A percentile compares a stretch with the other conserved stretches of the same genome.
Evolutionary conservation across 1,140 invertebrate genomes (phyloP).

Genomic region (Trichomalopsis sarcophagae): DNA sequence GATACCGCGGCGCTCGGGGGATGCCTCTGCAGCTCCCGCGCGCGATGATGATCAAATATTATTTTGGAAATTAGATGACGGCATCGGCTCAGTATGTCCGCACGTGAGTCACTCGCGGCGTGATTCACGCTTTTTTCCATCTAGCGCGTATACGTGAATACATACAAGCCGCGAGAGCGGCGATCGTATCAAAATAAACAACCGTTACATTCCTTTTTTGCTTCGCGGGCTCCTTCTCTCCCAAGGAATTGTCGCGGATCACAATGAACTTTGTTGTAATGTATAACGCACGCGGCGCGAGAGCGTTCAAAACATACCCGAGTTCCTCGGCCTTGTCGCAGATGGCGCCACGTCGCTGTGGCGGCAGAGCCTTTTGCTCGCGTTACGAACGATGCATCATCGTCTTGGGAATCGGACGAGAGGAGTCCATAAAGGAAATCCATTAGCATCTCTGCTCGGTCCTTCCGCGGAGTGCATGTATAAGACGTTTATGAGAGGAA

Average conservation of each 20-base stretch:
- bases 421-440: too few relatives aligned
- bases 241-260: neutral
- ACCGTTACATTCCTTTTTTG: conserved; percentile 1
- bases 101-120: neutral
- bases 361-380: too few relatives aligned
- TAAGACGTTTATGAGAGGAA: too few relatives aligned
- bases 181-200: neutral
- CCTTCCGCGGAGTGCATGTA: too few relatives aligned
- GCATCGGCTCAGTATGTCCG: neutral
- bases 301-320: conserved; percentile 26
- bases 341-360: neutral
- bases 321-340: neutral
- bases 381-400: too few relatives aligned
- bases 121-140: neutral
- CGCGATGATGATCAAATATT: neutral
- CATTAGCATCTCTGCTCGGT: too few relatives aligned
- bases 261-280: neutral
- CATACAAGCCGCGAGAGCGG: neutral
- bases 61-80: neutral
- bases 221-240: neutral
- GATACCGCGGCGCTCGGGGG: neutral
- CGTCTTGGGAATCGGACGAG: too few relatives aligned
- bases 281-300: neutral
- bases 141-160: neutral
- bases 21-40: neutral